phyloP scores from a whole-genome alignment of 2,888 invertebrate species.

The Chrysolina americana region DNA sequence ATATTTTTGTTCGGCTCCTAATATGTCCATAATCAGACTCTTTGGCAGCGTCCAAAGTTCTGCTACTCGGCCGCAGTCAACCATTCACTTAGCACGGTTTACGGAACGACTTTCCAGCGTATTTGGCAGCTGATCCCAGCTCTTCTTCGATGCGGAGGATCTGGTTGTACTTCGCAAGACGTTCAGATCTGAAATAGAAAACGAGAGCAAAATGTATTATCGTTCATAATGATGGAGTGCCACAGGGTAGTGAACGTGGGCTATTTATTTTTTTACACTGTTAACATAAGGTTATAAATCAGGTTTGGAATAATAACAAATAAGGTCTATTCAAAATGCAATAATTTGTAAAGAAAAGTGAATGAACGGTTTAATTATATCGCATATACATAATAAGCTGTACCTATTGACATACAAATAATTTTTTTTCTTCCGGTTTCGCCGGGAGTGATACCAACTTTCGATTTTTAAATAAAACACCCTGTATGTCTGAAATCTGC shows the following conservation, averaged over 20 bases:
- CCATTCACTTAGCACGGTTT: constrained; percentile 74
- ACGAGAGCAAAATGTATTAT: neutral
- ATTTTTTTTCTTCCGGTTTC: no score
- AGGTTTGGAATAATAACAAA: no score
- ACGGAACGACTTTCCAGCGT: constrained; percentile 96
- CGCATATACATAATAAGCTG: no score
- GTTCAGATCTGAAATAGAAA: constrained; percentile 78
- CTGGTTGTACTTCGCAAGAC: constrained; percentile 99
- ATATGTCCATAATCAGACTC: constrained; percentile 12
- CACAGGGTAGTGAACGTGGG: neutral
- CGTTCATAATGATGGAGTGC: neutral
- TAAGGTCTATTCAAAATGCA: no score
- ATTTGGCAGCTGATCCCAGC: constrained; percentile 91
- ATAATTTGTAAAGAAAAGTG: no score
- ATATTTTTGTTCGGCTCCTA: neutral
- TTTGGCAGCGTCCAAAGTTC: constrained; percentile 19
- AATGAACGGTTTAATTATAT: no score
- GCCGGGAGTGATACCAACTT: no score
- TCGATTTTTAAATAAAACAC: no score
- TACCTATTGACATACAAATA: no score
- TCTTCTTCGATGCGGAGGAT: constrained; percentile 98
- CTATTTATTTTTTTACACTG: neutral
- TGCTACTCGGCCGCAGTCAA: neutral
- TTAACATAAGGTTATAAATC: no score
- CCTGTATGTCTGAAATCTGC: no score